phyloP scores from a whole-genome alignment of 2,888 invertebrate species.

The Noctua comes region DNA sequence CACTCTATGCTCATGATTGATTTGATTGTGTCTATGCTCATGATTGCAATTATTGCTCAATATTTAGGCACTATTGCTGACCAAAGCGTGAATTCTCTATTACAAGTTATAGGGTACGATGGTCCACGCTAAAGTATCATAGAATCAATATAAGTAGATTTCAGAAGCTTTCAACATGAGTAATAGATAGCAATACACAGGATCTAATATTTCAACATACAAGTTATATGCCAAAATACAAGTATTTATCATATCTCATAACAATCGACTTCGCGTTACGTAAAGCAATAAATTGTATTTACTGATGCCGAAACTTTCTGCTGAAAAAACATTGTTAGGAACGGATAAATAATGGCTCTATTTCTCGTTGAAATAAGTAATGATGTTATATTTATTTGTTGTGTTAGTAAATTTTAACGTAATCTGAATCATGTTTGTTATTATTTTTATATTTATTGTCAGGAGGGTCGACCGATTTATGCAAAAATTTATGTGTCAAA shows the following conservation, averaged over 20 bases:
- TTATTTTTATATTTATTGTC: background rate
- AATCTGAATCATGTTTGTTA: background rate
- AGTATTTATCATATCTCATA: constrained; percentile 25
- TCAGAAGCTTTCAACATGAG: background rate
- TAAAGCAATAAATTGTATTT: constrained; percentile 8
- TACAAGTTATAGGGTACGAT: background rate
- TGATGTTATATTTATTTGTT: constrained; percentile 12
- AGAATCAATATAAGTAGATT: constrained; percentile 1
- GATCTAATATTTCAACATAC: background rate
- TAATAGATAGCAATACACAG: background rate
- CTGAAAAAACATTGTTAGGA: constrained; percentile 29
- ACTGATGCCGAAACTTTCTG: constrained; percentile 32
- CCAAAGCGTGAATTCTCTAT: background rate
- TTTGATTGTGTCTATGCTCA: too few species aligned
- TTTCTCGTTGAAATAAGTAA: constrained; percentile 14
- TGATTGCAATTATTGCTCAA: too few species aligned
- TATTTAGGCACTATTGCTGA: background rate
- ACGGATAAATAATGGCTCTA: constrained; percentile 24
- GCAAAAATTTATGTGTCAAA: background rate
- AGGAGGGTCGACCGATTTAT: background rate
- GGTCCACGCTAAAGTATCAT: background rate
- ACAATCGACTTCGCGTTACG: constrained; percentile 18
- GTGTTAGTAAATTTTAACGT: constrained; percentile 1
- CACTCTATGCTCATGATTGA: too few species aligned
- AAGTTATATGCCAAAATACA: background rate